Base-by-base conservation (phyloP, 2,797 vertebrate genomes). In the Erpetoichthys calabaricus region DNA sequence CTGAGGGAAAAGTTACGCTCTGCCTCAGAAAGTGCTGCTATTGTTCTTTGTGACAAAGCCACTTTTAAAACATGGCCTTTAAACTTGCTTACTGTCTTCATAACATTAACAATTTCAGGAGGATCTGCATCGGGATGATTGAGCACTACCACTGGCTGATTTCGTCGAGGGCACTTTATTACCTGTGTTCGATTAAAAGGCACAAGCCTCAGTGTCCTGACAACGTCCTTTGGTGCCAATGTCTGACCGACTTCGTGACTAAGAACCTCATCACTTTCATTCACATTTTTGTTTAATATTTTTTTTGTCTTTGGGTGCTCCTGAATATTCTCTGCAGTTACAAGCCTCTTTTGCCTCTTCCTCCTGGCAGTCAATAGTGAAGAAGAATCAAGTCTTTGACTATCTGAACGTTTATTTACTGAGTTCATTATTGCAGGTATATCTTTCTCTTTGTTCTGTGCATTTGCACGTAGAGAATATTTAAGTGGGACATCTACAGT, bases 71-170 rank as follows among this genome's bases (percentile, higher is more conserved):
- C 86, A 5, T 83, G 86, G 52, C 87, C 90, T 70, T 81, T 88
- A 81, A 94, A 91, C 74, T 89, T 87, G 69, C 88, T 81, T 62
- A 99, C 70, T 0, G 86, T 91, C 77, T 85, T 86, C 96, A 99
- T 99, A 68, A 99, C 83, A 73, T 81, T 86, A 63, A 80, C 64
- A 43, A 97, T 91, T 82, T 97, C 92, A 2, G 92, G 93, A 70
- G 87, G 80, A 74, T 97, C 91, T 8, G 75, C 88, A 64, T 99
- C 94, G 5, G 96, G 96, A 65, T 99, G 96, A 68, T 99, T 97
- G 57, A 99, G 88, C 62, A 99, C 96, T 58, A 99, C 91, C 47
- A 98, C 92, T 0, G 96, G 96, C 57, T 99, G 96, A 73, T 92
- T 86, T 67, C 85, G 82, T 25, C 70, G 70, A 1, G 94, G 96